Percentiles rank a stretch among this genome's conserved stretches.
Evolutionary conservation across 2,113 vertebrate genomes (phyloP).

Genomic region (Thryonomys swinderianus): DNA sequence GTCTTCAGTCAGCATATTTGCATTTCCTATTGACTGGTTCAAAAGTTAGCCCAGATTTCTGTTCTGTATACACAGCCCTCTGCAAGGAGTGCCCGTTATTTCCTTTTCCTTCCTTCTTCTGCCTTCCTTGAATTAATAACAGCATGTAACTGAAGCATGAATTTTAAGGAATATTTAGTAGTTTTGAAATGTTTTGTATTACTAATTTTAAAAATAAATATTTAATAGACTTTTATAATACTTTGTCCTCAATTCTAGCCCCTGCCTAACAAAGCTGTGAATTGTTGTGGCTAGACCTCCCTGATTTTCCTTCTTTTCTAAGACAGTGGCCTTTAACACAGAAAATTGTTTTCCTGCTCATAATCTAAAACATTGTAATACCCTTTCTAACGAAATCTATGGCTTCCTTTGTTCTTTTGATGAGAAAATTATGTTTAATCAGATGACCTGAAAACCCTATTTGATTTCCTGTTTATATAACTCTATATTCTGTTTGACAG

Average conservation of each 20-base stretch:
- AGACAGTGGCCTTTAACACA: background rate
- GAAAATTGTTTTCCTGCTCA: slow-evolving; percentile 32
- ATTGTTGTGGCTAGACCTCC: background rate
- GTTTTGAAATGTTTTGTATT: slow-evolving; percentile 22
- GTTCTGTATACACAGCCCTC: background rate
- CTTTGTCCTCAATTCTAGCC: slow-evolving; percentile 3
- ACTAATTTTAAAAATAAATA: slow-evolving; percentile 26
- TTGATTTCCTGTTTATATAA: slow-evolving; percentile 66
- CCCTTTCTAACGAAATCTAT: background rate
- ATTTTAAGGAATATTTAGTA: slow-evolving; percentile 27
- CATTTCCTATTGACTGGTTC: background rate
- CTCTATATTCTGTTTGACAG: slow-evolving; percentile 85
- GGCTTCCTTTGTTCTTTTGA: slow-evolving; percentile 58
- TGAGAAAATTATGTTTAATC: slow-evolving; percentile 59
- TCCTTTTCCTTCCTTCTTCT: background rate
- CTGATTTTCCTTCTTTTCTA: slow-evolving; percentile 16
- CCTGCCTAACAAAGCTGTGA: background rate
- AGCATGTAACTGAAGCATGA: background rate
- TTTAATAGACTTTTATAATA: slow-evolving; percentile 26
- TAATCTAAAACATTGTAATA: background rate
- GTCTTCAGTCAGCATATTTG: background rate
- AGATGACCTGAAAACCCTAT: slow-evolving; percentile 66
- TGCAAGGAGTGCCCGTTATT: background rate
- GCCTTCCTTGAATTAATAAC: background rate
- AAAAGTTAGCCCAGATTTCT: background rate